Percentiles rank a stretch among this genome's conserved stretches.
phyloP scores from a whole-genome alignment of 2,888 invertebrate genomes.

The Megaustenia siamemsis region DNA sequence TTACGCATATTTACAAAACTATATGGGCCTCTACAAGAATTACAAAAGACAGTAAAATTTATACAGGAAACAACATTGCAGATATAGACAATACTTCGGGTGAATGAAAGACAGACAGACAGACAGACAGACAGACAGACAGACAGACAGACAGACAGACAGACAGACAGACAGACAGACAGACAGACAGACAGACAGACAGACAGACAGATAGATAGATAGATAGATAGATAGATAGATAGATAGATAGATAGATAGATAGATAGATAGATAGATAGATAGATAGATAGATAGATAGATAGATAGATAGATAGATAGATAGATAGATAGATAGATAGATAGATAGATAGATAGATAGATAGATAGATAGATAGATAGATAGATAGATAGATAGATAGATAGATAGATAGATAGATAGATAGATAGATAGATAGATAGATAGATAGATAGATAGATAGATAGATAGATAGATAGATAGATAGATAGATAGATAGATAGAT shows the following conservation, averaged over 20 bases:
- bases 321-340: background rate
- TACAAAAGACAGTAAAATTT: too few relatives aligned
- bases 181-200: slow-evolving; percentile 28
- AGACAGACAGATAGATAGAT: slow-evolving; percentile 9
- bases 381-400: background rate
- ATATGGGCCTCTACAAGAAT: too few relatives aligned
- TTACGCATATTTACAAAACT: too few relatives aligned
- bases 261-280: slow-evolving; percentile 9
- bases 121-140: background rate
- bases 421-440: too few relatives aligned
- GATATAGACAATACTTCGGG: too few relatives aligned
- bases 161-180: slow-evolving; percentile 27
- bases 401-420: too few relatives aligned
- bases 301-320: slow-evolving; percentile 1
- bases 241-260: slow-evolving; percentile 9
- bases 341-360: background rate
- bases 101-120: too few relatives aligned
- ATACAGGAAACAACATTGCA: too few relatives aligned
- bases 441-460: too few relatives aligned
- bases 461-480: background rate
- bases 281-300: slow-evolving; percentile 1
- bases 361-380: background rate
- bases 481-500: slow-evolving; percentile 14
- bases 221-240: slow-evolving; percentile 1
- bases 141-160: slow-evolving; percentile 31